Percentiles rank a stretch among this genome's conserved stretches.
These are phyloP conservation scores for Scrobipalpa costella DNA, from an alignment of 2,888 invertebrate genomes.

Conservation along the genomic window DNA sequence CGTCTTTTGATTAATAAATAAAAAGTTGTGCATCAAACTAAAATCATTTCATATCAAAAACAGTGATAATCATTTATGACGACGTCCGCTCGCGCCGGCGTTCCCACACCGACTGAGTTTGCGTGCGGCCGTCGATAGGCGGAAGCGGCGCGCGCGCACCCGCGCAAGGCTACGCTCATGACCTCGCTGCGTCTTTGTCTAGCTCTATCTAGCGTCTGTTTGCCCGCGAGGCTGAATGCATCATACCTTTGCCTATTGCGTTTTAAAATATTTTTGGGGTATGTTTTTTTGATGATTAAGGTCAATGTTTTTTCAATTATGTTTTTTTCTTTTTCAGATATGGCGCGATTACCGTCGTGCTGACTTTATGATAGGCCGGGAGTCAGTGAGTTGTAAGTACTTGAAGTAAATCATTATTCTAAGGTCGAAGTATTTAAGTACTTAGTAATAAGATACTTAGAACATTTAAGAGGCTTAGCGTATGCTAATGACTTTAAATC, in stretches of 20 bases:
- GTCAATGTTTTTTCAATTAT: constrained; percentile 28
- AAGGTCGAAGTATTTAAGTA: constrained; percentile 15
- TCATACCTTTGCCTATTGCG: constrained; percentile 69
- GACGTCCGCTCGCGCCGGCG: constrained; percentile 50
- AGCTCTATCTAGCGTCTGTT: constrained; percentile 78
- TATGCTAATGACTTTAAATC: constrained; percentile 5
- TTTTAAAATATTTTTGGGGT: constrained; percentile 40
- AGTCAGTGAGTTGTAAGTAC: constrained; percentile 66
- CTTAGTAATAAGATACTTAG: constrained; percentile 12
- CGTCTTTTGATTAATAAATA: too few relatives aligned
- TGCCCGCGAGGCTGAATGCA: constrained; percentile 79
- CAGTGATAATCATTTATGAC: too few relatives aligned
- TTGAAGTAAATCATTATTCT: constrained; percentile 3
- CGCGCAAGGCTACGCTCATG: constrained; percentile 80
- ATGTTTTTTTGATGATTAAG: constrained; percentile 58
- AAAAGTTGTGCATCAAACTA: too few relatives aligned
- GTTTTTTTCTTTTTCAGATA: constrained; percentile 54
- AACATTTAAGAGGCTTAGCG: constrained; percentile 16
- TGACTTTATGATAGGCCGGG: constrained; percentile 55
- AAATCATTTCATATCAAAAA: too few relatives aligned
- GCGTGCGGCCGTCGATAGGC: constrained; percentile 66
- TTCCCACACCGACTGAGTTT: constrained; percentile 46
- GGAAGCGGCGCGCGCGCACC: constrained; percentile 74
- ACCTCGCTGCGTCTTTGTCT: constrained; percentile 81
- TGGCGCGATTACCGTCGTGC: constrained; percentile 64